Evolutionary conservation across 2,797 vertebrate species (phyloP).

Genomic region (Dipus sagitta): DNA sequence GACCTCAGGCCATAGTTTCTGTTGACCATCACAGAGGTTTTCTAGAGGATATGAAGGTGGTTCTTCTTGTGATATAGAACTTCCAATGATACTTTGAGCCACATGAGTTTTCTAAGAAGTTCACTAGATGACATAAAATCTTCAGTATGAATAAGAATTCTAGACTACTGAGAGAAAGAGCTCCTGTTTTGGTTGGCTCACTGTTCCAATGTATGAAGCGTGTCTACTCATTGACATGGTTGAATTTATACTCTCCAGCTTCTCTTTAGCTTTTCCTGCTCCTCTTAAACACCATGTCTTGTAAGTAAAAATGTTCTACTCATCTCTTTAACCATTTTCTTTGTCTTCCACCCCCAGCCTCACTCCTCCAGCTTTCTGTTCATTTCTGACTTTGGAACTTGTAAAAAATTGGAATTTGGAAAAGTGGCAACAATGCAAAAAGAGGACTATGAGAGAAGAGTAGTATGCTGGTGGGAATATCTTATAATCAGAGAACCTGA

Average conservation of each 20-base stretch:
- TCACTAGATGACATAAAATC: background rate
- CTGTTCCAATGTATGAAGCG: constrained; percentile 43
- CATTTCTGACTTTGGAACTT: constrained; percentile 64
- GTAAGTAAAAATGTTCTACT: constrained; percentile 50
- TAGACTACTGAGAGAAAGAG: constrained; percentile 42
- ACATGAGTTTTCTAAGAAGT: constrained; percentile 5
- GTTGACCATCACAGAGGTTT: background rate
- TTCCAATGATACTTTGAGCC: background rate
- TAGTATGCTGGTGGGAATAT: background rate
- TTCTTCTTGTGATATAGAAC: constrained; percentile 18
- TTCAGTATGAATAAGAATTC: background rate
- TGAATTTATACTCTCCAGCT: constrained; percentile 55
- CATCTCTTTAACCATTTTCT: constrained; percentile 52
- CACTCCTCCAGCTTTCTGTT: constrained; percentile 65
- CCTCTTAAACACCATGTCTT: constrained; percentile 50
- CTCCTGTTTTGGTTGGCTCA: constrained; percentile 45
- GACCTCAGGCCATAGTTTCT: constrained; percentile 11
- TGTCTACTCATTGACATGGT: constrained; percentile 44
- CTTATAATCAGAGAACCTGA: constrained; percentile 39
- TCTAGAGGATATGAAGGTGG: background rate
- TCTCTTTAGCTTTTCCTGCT: constrained; percentile 47
- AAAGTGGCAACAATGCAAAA: constrained; percentile 32
- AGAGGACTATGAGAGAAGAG: background rate
- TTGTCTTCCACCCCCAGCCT: constrained; percentile 46
- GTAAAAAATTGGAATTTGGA: background rate